A percentile compares a stretch with the other conserved stretches of the same genome.
Evolutionary conservation across 1,140 invertebrate genomes (phyloP).

Genomic region (Bombus fervidus): DNA sequence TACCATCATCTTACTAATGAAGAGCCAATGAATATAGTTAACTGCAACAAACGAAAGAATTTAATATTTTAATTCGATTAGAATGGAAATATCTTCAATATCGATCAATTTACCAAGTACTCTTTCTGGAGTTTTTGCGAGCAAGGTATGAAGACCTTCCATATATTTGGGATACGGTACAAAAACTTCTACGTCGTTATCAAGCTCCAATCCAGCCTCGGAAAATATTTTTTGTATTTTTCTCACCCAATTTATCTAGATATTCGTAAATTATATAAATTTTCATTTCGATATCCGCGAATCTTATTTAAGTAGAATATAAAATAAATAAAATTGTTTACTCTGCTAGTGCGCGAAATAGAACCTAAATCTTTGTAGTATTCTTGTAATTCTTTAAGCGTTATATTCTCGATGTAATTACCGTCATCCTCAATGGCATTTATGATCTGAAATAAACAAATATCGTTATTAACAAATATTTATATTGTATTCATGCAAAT

Average conservation of each 20-base stretch:
- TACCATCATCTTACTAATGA: neutral
- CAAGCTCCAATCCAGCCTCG: constrained; percentile 26
- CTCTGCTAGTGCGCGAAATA: neutral
- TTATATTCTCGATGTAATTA: neutral
- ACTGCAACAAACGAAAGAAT: neutral
- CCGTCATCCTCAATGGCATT: accelerated
- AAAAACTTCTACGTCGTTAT: neutral
- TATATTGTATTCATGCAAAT: too few relatives aligned
- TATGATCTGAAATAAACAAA: neutral
- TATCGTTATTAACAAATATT: neutral
- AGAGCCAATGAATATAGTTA: constrained; percentile 35
- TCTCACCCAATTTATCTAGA: constrained; percentile 34
- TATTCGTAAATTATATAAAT: neutral
- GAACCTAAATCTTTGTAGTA: neutral
- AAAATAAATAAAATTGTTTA: neutral
- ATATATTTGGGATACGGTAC: neutral
- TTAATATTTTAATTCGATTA: neutral
- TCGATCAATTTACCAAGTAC: constrained; percentile 1
- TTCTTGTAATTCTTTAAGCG: neutral
- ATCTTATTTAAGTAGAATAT: neutral
- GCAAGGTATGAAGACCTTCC: neutral
- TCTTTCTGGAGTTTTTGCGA: constrained; percentile 3
- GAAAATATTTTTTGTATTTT: constrained; percentile 26
- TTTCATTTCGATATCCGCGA: neutral
- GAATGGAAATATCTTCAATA: neutral